A percentile compares a stretch with the other conserved stretches of the same genome.
Conservation (phyloP, 2,797 vertebrate genomes). For the Ispidina picta region DNA sequence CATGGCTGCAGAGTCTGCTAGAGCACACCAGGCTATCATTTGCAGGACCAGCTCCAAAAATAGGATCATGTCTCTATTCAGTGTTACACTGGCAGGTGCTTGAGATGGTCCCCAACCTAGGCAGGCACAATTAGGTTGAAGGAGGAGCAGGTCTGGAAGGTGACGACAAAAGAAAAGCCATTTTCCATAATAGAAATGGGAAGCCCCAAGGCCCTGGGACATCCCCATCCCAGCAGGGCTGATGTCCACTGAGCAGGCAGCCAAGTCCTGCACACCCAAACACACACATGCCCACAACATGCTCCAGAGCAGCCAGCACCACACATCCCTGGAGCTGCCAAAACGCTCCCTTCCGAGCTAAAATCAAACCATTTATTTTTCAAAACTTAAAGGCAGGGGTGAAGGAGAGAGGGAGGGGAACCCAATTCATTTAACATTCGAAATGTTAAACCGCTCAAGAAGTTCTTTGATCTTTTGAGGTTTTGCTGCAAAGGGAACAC, state of each 20-base stretch:
- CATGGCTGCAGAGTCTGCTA: not conserved
- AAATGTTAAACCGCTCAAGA: slow-evolving; percentile 68
- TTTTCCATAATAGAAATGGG: not conserved
- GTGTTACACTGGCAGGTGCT: accelerated
- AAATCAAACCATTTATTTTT: not conserved
- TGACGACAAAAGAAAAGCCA: not conserved
- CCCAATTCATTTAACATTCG: slow-evolving; percentile 34
- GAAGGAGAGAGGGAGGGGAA: slow-evolving; percentile 58
- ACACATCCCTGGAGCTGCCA: accelerated
- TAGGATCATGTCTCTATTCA: accelerated
- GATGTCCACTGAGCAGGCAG: accelerated
- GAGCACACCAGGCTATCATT: accelerated
- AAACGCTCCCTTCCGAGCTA: not conserved
- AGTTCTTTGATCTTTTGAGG: slow-evolving; percentile 71
- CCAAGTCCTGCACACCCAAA: not conserved
- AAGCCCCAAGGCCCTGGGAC: not conserved
- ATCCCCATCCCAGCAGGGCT: not conserved
- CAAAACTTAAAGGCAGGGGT: slow-evolving; percentile 6
- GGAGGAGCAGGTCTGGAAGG: not conserved
- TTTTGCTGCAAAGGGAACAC: slow-evolving; percentile 72
- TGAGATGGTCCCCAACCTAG: not conserved
- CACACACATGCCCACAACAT: accelerated
- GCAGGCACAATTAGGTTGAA: not conserved
- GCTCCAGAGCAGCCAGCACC: not conserved
- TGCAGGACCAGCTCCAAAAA: not conserved